Evolutionary conservation across 2,113 vertebrate genomes (phyloP), one percentile per base, ranked within the genome.

Genomic region (Dipodomys spectabilis): DNA sequence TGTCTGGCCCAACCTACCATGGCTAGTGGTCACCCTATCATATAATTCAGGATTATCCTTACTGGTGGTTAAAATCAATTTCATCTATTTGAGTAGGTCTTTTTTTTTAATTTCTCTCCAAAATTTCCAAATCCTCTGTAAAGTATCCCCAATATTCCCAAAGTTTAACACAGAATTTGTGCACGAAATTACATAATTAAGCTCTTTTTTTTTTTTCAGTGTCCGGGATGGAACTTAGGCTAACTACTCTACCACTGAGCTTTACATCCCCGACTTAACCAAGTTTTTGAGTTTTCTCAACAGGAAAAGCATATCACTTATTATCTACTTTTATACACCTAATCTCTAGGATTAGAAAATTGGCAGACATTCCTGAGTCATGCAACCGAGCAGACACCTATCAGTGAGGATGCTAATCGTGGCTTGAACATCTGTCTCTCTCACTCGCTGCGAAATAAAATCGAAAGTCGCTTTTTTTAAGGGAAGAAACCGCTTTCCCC

Each of bases 401-500:
- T 57, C 64, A 60, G 73, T 4, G 60, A 65, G 1, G 74, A 30
- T 39, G 53, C 35, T 2, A 18, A 22, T 35, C 60, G 0, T 28
- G 27, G 74, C 68, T 39, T 82, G 5, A 81, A 67, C 53, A 49
- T 49, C 53, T 57, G 53, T 30, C 25, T 22, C 68, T 68, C 44
- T 27, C 82, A 22, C 5, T 0, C 1, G 3, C 64, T 91, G 53
- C 82, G 62, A 92, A 90, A 92, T 69, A 90, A 88, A 96, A 71
- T 19, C 71, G 68, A 64, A 85, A 86, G 49, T 16, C 30, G 10
- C 60, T 35, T 2, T 7, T 60, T 35, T 22, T 23, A 68, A 72
- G 11, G 7, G 20, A 84, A 69, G 18, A 6, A 57, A 27, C 49
- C 25, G 1, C 49, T n/a, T 57, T 49, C 49, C 53, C 53, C 53